Evolutionary conservation across 2,113 vertebrate species (phyloP).

Genomic region (Malurus alboscapulatus): DNA sequence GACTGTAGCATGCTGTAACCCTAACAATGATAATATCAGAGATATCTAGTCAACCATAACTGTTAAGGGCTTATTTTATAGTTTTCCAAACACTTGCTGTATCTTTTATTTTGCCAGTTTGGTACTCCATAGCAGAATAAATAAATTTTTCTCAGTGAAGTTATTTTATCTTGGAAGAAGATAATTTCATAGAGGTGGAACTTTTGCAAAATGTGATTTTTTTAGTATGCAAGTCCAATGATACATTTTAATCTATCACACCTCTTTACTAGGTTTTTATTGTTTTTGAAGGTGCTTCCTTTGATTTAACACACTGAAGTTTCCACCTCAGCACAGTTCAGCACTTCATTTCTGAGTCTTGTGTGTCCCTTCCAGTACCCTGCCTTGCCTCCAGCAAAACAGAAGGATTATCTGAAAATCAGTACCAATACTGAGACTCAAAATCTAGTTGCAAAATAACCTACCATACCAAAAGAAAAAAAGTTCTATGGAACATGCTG

Average conservation of each 20-base stretch:
- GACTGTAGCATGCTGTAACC: background rate
- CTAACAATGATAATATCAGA: background rate
- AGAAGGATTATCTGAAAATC: background rate
- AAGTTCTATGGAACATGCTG: background rate
- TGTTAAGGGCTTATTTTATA: background rate
- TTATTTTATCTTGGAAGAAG: background rate
- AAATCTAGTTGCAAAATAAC: background rate
- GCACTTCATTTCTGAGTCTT: background rate
- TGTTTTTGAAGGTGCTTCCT: background rate
- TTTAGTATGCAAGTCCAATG: accelerated
- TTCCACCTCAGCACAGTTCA: background rate
- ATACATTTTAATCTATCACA: background rate
- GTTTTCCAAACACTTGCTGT: background rate
- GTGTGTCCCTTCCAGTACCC: accelerated
- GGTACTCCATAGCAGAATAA: background rate
- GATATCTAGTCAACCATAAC: background rate
- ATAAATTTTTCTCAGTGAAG: background rate
- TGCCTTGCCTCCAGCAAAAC: background rate
- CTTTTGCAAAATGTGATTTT: background rate
- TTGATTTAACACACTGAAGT: background rate
- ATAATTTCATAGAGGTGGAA: background rate
- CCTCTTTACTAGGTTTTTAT: background rate
- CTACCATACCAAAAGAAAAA: background rate
- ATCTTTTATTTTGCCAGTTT: background rate
- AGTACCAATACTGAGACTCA: background rate